phyloP scores from a whole-genome alignment of 2,797 vertebrate genomes.

The Squalus acanthias region DNA sequence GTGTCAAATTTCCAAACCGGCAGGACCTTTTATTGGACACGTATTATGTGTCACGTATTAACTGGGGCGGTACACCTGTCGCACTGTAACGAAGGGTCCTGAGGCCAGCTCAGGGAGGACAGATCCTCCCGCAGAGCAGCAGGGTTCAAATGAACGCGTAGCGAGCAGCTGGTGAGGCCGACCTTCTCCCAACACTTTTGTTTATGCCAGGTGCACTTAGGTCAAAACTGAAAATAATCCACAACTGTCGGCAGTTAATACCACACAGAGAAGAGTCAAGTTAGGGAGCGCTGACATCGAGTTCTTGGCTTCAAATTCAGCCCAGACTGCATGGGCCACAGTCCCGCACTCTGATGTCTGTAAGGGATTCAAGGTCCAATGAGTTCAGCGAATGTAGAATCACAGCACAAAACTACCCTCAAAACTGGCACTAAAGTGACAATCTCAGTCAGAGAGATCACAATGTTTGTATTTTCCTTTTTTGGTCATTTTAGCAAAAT shows the following conservation, averaged over 20 bases:
- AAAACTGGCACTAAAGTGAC: neutral
- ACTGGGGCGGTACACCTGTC: no score
- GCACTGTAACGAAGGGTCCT: no score
- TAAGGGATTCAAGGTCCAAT: neutral
- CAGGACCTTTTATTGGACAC: neutral
- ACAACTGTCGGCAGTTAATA: neutral
- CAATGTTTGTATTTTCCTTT: neutral
- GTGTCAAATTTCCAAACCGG: fast-evolving
- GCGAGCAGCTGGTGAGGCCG: no score
- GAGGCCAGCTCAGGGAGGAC: no score
- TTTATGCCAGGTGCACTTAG: no score
- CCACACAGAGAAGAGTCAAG: no score
- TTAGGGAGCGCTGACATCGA: neutral
- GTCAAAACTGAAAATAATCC: neutral
- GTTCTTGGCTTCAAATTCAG: neutral
- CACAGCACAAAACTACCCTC: neutral
- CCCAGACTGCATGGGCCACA: no score
- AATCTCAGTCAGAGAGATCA: neutral
- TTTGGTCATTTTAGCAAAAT: neutral
- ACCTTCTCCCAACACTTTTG: neutral
- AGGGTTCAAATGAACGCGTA: neutral
- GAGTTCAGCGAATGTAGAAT: neutral
- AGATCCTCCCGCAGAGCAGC: no score
- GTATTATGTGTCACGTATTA: neutral
- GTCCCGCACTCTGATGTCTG: neutral